These are phyloP conservation scores for Erithacus rubecula DNA, from an alignment of 2,797 vertebrate genomes.

Conservation along the genomic window DNA sequence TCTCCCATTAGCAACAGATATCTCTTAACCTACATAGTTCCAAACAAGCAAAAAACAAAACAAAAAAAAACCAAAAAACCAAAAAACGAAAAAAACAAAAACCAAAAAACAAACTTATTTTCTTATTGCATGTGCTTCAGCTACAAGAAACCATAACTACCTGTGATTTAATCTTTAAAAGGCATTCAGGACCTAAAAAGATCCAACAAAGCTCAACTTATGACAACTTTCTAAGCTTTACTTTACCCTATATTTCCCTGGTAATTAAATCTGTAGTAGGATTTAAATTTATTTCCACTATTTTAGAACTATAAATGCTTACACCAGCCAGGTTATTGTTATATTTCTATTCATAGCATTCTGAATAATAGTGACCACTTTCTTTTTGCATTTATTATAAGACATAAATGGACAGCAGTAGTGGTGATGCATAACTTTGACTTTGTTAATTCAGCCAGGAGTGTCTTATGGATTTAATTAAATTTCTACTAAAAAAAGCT, in stretches of 20 bases:
- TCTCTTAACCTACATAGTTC: background rate
- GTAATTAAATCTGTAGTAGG: background rate
- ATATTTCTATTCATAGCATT: background rate
- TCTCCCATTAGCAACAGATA: background rate
- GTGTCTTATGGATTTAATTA: background rate
- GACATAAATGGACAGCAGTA: background rate
- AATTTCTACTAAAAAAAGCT: background rate
- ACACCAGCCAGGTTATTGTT: background rate
- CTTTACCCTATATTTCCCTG: background rate
- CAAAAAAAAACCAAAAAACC: too few species aligned
- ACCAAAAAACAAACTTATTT: background rate
- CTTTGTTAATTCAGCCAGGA: background rate
- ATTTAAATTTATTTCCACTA: background rate
- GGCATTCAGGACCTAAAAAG: background rate
- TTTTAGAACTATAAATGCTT: background rate
- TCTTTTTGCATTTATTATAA: constrained; percentile 9
- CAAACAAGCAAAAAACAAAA: background rate
- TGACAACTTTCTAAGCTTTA: background rate
- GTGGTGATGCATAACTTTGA: background rate
- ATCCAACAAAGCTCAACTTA: background rate
- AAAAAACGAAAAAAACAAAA: too few species aligned
- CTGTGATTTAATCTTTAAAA: background rate
- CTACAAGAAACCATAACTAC: background rate
- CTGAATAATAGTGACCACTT: background rate
- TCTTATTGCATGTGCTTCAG: background rate